These are phyloP conservation scores for Ameiurus melas DNA, from an alignment of 2,113 vertebrate genomes.

Conservation along the genomic window DNA sequence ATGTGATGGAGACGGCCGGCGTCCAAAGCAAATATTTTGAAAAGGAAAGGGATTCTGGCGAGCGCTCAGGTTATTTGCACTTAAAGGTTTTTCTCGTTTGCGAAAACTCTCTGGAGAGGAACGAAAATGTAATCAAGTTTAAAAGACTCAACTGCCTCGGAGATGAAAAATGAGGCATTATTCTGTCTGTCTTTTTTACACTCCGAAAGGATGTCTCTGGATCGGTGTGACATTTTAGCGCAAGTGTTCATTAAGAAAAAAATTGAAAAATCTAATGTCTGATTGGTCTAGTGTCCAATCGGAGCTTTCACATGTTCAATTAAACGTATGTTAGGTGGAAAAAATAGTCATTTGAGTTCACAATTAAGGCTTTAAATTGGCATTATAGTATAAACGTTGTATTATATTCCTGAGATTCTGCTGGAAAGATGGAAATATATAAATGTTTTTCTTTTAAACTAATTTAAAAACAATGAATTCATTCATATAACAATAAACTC, in stretches of 20 bases:
- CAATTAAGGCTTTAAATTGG: background rate
- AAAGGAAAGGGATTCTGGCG: conserved; percentile 76
- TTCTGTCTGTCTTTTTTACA: conserved; percentile 20
- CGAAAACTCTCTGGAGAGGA: conserved; percentile 63
- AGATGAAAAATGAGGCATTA: conserved; percentile 66
- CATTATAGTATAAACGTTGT: background rate
- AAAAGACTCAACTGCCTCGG: conserved; percentile 59
- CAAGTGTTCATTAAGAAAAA: background rate
- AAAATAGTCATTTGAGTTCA: background rate
- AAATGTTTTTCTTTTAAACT: background rate
- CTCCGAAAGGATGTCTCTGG: background rate
- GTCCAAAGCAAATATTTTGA: conserved; percentile 79
- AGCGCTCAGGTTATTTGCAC: conserved; percentile 72
- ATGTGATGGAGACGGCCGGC: conserved; percentile 66
- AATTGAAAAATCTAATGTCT: too few species aligned
- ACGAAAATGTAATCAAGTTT: conserved; percentile 68
- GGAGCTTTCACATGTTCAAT: background rate
- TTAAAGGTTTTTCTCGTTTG: conserved; percentile 61
- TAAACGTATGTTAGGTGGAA: background rate
- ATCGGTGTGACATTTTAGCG: background rate
- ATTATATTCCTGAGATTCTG: background rate
- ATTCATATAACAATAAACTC: background rate
- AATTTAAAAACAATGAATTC: background rate
- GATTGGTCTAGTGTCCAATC: background rate
- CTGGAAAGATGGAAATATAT: background rate